Evolutionary conservation across 2,113 vertebrate genomes (phyloP), one percentile per base, ranked within the genome.

Genomic region (Lepisosteus osseus): DNA sequence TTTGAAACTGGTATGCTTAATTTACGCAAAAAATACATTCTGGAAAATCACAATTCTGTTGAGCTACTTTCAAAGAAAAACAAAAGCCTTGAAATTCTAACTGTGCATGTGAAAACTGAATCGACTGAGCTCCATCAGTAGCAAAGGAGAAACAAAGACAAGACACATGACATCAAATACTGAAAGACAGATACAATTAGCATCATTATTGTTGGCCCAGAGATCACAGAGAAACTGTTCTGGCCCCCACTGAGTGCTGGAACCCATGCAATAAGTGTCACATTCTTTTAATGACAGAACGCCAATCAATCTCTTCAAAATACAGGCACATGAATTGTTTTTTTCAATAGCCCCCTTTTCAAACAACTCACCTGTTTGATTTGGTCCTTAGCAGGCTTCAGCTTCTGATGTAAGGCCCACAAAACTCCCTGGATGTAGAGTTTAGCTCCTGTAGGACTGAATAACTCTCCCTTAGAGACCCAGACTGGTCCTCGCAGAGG

Each of bases 281-380:
- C 69, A n/a, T 68, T 71, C 80, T 45, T 77, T 79, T 82, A 74
- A 79, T 74, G 85, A 84, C 80, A 84, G 45, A 47, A 69, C 78
- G 86, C 77, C 84, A 87, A 41, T 75, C 63, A 6, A 3, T 76
- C 72, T 83, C 84, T 75, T 75, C 66, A 71, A 86, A 77, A 17
- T 29, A 76, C 83, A 74, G 78, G 42, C 70, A 76, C 72, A 82
- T 80, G 73, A 67, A 82, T 74, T 45, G 11, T n/a, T 62, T 9
- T 8, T n/a, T 44, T 40, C 57, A 3, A 11, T 0, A 6, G 6
- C 42, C 43, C 54, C 4, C 29, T 41, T 15, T 54, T 5, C 40
- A 2, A 70, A 76, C 56, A 77, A 88, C 93, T 94, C 88, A 94
- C 93, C 93, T 91, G 87, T 64, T 86, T 78, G 71, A 77, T 86